phyloP scores from a whole-genome alignment of 2,888 invertebrate species.

The Petrophora chlorosata region DNA sequence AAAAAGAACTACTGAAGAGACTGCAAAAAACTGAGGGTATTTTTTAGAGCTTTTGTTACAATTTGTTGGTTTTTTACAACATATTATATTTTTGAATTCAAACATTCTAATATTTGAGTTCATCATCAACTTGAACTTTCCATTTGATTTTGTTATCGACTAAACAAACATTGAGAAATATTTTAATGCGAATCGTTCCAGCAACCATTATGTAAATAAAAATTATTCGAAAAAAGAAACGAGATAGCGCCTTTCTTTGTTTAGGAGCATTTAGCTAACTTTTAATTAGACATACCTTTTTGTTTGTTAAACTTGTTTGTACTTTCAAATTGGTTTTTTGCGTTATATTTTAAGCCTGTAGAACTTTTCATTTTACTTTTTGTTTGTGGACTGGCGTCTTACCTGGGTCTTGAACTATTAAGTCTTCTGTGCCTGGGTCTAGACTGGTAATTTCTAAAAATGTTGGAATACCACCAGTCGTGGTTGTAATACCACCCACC shows the following conservation, averaged over 20 bases:
- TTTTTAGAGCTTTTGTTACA: too few relatives aligned
- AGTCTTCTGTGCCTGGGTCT: too few relatives aligned
- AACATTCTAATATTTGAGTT: too few relatives aligned
- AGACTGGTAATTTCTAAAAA: too few relatives aligned
- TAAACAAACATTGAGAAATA: slow-evolving; percentile 17
- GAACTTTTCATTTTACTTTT: slow-evolving; percentile 4
- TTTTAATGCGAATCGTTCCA: slow-evolving; percentile 9
- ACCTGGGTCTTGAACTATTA: neutral
- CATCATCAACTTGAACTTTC: slow-evolving; percentile 1
- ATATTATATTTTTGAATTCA: too few relatives aligned
- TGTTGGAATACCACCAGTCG: too few relatives aligned
- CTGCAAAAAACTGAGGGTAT: too few relatives aligned
- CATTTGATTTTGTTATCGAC: slow-evolving; percentile 15
- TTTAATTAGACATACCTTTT: slow-evolving; percentile 37
- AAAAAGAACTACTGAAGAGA: too few relatives aligned
- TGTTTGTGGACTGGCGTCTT: neutral
- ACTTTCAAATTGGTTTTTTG: slow-evolving; percentile 30
- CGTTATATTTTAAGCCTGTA: slow-evolving; percentile 22
- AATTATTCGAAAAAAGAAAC: slow-evolving; percentile 16
- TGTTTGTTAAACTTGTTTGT: slow-evolving; percentile 32
- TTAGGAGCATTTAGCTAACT: slow-evolving; percentile 29
- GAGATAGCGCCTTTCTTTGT: slow-evolving; percentile 25
- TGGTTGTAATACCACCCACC: too few relatives aligned
- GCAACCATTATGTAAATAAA: slow-evolving; percentile 18
- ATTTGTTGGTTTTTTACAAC: too few relatives aligned